Evolutionary conservation across 2,888 invertebrate genomes (phyloP).

Genomic region (Slavum lentiscoides): DNA sequence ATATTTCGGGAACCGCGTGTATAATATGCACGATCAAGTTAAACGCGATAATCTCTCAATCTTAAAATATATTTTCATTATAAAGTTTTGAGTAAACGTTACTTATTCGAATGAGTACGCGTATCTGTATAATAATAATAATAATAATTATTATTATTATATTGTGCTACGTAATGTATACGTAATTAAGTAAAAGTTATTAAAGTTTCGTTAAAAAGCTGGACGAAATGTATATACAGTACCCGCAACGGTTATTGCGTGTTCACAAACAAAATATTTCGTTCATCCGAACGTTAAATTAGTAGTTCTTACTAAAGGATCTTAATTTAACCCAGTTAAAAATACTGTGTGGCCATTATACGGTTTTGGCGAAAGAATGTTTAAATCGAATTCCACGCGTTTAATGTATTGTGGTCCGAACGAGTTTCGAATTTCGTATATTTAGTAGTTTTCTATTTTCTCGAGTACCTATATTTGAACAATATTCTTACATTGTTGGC

Average conservation of each 20-base stretch:
- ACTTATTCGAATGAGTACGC: not conserved
- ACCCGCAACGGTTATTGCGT: not conserved
- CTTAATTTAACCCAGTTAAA: constrained; percentile 34
- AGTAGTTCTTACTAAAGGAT: not conserved
- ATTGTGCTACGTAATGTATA: not conserved
- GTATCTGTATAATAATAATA: no score
- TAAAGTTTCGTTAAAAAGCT: not conserved
- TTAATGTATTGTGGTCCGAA: not conserved
- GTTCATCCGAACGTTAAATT: not conserved
- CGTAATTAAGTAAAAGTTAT: constrained; percentile 4
- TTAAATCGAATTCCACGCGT: not conserved
- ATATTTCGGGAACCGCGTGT: no score
- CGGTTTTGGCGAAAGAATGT: not conserved
- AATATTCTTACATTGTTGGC: not conserved
- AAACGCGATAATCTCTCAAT: no score
- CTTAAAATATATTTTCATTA: no score
- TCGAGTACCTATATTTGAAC: not conserved
- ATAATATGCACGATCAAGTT: no score
- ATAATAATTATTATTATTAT: not conserved
- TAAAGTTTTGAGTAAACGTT: no score
- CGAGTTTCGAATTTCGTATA: not conserved
- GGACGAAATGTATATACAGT: not conserved
- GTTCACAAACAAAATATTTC: not conserved
- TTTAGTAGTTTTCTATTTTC: no score
- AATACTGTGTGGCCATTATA: constrained; percentile 9